Evolutionary conservation across 1,140 invertebrate genomes (phyloP).

Genomic region (Oryzaephilus surinamensis): DNA sequence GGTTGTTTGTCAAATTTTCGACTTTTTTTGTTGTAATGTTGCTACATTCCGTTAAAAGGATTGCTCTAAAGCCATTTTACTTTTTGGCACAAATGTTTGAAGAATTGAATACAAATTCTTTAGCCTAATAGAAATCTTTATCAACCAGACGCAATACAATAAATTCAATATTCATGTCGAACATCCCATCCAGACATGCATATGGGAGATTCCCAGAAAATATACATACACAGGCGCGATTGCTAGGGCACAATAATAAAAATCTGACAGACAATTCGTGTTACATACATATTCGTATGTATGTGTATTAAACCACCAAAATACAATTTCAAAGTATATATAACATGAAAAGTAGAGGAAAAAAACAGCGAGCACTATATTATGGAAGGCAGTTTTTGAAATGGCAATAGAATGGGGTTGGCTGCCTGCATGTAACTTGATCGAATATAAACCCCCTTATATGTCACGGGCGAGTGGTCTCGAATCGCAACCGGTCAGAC

Average conservation of each 20-base stretch:
- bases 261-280: conserved; percentile 17
- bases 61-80: no score
- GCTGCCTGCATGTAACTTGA: no score
- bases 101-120: no score
- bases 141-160: conserved; percentile 2
- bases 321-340: conserved; percentile 16
- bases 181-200: conserved; percentile 5
- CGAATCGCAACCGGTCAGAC: conserved; percentile 14
- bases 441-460: conserved; percentile 13
- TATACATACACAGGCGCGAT: conserved; percentile 5
- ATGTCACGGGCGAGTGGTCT: conserved; percentile 11
- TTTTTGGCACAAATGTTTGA: no score
- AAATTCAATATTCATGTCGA: conserved; percentile 7
- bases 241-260: conserved; percentile 10
- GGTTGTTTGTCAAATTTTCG: no score
- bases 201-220: conserved; percentile 5
- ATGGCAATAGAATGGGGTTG: no score
- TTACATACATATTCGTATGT: conserved; percentile 13
- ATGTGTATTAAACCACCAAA: no score
- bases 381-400: no score
- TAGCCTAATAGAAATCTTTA: neutral
- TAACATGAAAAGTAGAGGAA: conserved; percentile 13
- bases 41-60: no score
- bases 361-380: no score
- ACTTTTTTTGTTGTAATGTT: no score